Evolutionary conservation across 2,797 vertebrate species (phyloP), one percentile per base, ranked within the genome.

Genomic region (Simalia tracyae): DNA sequence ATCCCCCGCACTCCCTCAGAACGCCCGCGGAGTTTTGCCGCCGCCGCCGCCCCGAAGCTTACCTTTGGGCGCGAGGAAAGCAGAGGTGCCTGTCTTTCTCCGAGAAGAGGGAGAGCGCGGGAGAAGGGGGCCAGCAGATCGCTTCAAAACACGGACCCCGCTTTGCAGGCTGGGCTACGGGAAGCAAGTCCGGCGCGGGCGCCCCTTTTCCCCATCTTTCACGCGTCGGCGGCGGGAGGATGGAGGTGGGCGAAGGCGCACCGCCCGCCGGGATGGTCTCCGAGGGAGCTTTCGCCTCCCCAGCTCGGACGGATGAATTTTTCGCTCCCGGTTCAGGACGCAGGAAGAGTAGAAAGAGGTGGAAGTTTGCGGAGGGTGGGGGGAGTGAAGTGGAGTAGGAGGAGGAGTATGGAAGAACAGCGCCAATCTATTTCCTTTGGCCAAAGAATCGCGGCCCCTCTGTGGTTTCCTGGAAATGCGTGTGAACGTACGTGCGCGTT

Each of bases 401-500:
- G 9, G 50, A 12, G 36, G 7, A 11, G 63, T 0, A 19, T 15
- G 17, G 36, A 24, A 42, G 54, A 26, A 56, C 17, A 59, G 50
- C 19, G 89, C 64, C 8, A 26, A 10, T 60, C 15, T 24, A 11
- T 81, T 63, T 14, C 36, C 86, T 84, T 60, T 87, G 31, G 61
- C 85, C 19, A n/a, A 72, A 68, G 61, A 84, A 50, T 50, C 87
- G 50, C 81, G 28, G 63, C 81, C 9, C 28, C 54, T 28, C 46
- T 36, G 24, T n/a, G 36, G 36, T 54, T 92, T 92, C 84, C 89
- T 90, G 88, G 92, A 87, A 92, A 85, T 36, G 89, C 91, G 91
- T 88, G 59, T 87, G 22, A 31, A 60, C 9, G 19, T 61, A 24
- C 60, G 59, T 10, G 76, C 76, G 61, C 87, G 81, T 66, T 89